Percentiles rank a stretch among this genome's conserved stretches.
Conservation (phyloP, 2,888 invertebrate species). For the Diadegma fenestrale region DNA sequence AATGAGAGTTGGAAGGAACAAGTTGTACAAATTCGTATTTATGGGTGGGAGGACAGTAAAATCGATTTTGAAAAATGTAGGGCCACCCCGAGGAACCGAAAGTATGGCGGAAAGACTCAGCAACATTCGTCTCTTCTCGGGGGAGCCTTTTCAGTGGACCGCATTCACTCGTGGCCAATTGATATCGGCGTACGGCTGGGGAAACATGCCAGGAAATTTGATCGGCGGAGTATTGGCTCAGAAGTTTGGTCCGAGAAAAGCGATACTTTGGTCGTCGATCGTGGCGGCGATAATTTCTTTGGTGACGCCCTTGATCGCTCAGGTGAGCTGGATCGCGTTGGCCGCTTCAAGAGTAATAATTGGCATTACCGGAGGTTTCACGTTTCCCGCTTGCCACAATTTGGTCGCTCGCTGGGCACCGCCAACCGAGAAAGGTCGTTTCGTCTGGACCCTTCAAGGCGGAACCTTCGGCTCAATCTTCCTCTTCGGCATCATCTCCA, state of each 20-base stretch:
- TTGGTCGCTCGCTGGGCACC: slow-evolving; percentile 91
- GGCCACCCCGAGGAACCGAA: background rate
- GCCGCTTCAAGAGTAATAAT: slow-evolving; percentile 75
- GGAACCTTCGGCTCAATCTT: slow-evolving; percentile 90
- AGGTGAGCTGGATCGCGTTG: slow-evolving; percentile 76
- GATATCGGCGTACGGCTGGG: slow-evolving; percentile 79
- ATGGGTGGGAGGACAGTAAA: background rate
- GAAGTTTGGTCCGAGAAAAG: slow-evolving; percentile 76
- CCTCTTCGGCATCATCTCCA: slow-evolving; percentile 89
- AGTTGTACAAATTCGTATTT: background rate
- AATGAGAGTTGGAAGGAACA: background rate
- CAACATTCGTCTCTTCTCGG: slow-evolving; percentile 68
- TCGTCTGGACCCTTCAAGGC: slow-evolving; percentile 90
- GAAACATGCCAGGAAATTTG: slow-evolving; percentile 80
- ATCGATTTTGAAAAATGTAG: background rate
- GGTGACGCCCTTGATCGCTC: slow-evolving; percentile 76
- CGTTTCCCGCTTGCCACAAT: slow-evolving; percentile 88
- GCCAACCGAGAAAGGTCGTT: slow-evolving; percentile 91
- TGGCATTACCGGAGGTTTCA: slow-evolving; percentile 85
- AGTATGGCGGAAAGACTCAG: background rate
- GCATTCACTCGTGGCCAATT: slow-evolving; percentile 77
- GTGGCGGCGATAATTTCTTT: slow-evolving; percentile 74
- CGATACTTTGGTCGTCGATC: slow-evolving; percentile 79
- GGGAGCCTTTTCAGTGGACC: slow-evolving; percentile 75
- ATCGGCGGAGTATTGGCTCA: slow-evolving; percentile 78